These are phyloP conservation scores for Dryococelus australis DNA, from an alignment of 2,888 invertebrate species.

Conservation along the genomic window DNA sequence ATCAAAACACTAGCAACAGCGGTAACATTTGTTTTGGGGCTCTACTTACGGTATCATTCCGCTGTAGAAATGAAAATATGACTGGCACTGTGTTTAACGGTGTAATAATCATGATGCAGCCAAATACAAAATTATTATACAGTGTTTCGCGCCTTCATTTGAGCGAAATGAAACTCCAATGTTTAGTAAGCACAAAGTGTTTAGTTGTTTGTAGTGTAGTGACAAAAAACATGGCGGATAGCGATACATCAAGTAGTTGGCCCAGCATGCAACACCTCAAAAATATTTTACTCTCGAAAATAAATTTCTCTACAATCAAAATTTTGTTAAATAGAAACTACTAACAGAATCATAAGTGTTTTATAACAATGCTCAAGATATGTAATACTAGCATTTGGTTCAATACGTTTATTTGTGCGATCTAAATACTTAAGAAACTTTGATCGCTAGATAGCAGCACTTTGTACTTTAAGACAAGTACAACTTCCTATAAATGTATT, in stretches of 20 bases:
- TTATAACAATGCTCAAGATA: too few relatives aligned
- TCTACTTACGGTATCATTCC: conserved; percentile 45
- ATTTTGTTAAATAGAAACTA: not conserved
- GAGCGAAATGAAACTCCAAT: not conserved
- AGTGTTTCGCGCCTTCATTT: not conserved
- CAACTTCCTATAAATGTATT: too few relatives aligned
- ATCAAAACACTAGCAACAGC: not conserved
- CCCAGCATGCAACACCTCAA: not conserved
- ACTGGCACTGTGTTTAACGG: not conserved
- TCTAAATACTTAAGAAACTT: too few relatives aligned
- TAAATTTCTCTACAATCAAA: not conserved
- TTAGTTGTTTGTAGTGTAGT: not conserved
- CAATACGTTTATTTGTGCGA: too few relatives aligned
- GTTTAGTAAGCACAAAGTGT: not conserved
- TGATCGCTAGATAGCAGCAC: not conserved
- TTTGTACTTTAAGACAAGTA: too few relatives aligned
- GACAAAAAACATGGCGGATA: not conserved
- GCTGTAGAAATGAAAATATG: conserved; percentile 41
- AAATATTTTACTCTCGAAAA: not conserved
- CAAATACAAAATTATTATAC: not conserved
- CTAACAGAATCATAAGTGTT: not conserved
- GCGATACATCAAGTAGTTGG: not conserved
- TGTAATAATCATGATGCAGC: not conserved
- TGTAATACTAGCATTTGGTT: too few relatives aligned
- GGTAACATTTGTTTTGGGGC: not conserved